Percentiles rank a stretch among this genome's conserved stretches.
These are phyloP conservation scores for Marronus borbonicus DNA, from an alignment of 2,888 invertebrate species.

Conservation along the genomic window DNA sequence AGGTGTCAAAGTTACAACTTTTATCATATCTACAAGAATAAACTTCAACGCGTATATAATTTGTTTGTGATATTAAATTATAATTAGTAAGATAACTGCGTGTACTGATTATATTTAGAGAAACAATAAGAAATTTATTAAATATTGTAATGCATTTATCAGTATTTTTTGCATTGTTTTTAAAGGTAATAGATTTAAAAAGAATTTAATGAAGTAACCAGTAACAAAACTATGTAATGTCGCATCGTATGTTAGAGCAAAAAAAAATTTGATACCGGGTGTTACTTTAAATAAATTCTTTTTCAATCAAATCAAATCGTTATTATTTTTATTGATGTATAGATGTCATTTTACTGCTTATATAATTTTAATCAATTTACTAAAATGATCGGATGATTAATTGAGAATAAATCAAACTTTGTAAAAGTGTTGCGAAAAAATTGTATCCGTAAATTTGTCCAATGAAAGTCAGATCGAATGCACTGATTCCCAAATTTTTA, in stretches of 20 bases:
- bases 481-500: too few relatives aligned
- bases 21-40: slow-evolving; percentile 17
- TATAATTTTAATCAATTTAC: too few relatives aligned
- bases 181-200: not conserved
- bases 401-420: too few relatives aligned
- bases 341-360: too few relatives aligned
- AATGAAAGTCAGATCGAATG: too few relatives aligned
- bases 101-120: slow-evolving; percentile 19
- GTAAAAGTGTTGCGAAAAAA: too few relatives aligned
- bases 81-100: slow-evolving; percentile 13
- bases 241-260: not conserved
- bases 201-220: not conserved
- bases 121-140: slow-evolving; percentile 5
- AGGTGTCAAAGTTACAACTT: not conserved
- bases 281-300: not conserved
- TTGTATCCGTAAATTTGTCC: too few relatives aligned
- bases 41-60: slow-evolving; percentile 18
- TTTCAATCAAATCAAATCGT: too few relatives aligned
- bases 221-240: too few relatives aligned
- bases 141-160: slow-evolving; percentile 30
- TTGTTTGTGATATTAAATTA: slow-evolving; percentile 43
- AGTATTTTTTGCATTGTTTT: slow-evolving; percentile 25
- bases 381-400: too few relatives aligned
- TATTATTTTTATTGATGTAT: too few relatives aligned
- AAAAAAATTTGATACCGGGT: too few relatives aligned